A percentile compares a stretch with the other conserved stretches of the same genome.
Evolutionary conservation across 2,888 invertebrate genomes (phyloP).

Genomic region (Eucera pruinosa): DNA sequence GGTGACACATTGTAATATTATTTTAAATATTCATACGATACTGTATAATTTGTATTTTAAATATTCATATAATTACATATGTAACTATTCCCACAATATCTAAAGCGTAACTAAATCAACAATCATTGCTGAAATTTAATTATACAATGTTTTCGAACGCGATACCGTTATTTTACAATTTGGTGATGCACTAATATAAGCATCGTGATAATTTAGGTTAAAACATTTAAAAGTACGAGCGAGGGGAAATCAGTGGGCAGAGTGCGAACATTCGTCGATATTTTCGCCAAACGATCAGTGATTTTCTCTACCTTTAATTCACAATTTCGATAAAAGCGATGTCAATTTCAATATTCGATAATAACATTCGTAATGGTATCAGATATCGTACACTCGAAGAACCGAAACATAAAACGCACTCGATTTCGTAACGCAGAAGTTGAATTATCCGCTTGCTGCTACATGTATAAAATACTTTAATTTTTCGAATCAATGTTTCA

Average conservation of each 20-base stretch:
- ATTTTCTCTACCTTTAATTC: slow-evolving; percentile 30
- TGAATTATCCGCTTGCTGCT: neutral
- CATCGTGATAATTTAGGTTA: slow-evolving; percentile 39
- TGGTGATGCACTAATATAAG: slow-evolving; percentile 17
- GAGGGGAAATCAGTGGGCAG: slow-evolving; percentile 9
- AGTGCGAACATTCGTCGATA: slow-evolving; percentile 5
- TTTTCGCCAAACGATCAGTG: slow-evolving; percentile 15
- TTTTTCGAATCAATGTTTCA: slow-evolving; percentile 12
- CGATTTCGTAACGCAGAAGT: slow-evolving; percentile 10
- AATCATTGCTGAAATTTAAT: slow-evolving; percentile 52
- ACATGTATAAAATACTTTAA: slow-evolving; percentile 2
- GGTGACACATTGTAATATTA: no score
- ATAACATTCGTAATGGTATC: slow-evolving; percentile 6
- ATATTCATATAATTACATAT: no score
- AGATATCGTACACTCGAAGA: slow-evolving; percentile 15
- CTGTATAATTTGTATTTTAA: no score
- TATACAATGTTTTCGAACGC: slow-evolving; percentile 38
- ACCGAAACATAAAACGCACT: slow-evolving; percentile 11
- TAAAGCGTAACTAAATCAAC: slow-evolving; percentile 24
- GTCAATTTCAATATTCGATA: slow-evolving; percentile 15
- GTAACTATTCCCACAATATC: no score
- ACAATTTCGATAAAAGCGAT: slow-evolving; percentile 42
- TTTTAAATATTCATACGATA: no score
- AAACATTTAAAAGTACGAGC: slow-evolving; percentile 54
- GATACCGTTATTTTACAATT: slow-evolving; percentile 42